Evolutionary conservation across 2,113 vertebrate species (phyloP).

Genomic region (Triplophysa tibetana): DNA sequence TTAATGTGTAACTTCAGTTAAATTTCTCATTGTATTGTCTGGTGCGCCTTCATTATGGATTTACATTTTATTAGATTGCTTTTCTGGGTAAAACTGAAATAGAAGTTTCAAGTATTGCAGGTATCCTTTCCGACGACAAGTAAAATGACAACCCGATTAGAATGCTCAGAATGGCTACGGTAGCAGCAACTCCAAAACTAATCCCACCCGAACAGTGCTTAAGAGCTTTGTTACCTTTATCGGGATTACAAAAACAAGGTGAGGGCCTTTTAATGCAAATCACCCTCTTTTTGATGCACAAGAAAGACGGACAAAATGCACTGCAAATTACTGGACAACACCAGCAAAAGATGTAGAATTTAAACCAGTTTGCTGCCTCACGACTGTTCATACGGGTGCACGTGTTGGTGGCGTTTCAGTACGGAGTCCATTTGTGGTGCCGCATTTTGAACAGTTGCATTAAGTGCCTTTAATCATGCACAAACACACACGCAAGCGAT

Average conservation of each 20-base stretch:
- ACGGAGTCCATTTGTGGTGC: neutral
- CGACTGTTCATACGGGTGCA: neutral
- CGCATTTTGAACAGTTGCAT: neutral
- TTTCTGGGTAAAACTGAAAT: no score
- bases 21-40: no score
- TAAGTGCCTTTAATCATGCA: slow-evolving; percentile 34
- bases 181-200: no score
- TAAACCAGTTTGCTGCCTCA: neutral
- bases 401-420: neutral
- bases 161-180: no score
- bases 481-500: neutral
- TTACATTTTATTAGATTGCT: no score
- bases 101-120: no score
- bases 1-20: no score
- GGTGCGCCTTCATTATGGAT: no score
- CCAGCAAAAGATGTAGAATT: neutral
- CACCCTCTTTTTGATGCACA: neutral
- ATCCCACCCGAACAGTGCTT: no score
- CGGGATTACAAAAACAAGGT: neutral
- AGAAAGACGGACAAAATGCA: neutral
- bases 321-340: neutral
- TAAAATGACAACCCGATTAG: no score
- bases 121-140: no score
- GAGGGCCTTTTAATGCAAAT: slow-evolving; percentile 8
- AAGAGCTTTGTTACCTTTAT: neutral